Conservation (phyloP, 2,113 vertebrate genomes). For the Corythoichthys intestinalis region DNA sequence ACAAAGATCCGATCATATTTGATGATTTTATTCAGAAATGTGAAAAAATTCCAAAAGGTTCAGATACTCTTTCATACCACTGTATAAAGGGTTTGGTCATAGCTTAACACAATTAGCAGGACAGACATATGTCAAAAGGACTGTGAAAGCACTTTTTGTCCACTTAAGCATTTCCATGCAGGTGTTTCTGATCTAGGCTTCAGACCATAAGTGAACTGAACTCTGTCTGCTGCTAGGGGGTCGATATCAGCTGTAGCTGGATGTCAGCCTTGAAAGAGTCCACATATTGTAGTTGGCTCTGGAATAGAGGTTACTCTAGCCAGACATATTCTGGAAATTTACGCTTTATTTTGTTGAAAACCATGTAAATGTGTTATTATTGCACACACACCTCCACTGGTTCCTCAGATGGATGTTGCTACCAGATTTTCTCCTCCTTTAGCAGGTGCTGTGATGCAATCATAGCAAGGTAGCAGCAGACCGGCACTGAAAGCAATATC, state of each 20-base stretch:
- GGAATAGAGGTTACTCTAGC: not conserved
- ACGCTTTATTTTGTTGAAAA: not conserved
- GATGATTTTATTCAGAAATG: too few relatives aligned
- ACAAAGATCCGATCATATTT: too few relatives aligned
- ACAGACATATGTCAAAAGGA: too few relatives aligned
- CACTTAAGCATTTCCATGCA: not conserved
- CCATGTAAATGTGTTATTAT: not conserved
- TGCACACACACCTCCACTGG: not conserved
- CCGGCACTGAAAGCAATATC: not conserved
- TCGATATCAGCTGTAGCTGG: too few relatives aligned
- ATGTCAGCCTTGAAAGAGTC: too few relatives aligned
- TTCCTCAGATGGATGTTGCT: not conserved
- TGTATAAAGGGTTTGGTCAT: not conserved
- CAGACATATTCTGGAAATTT: not conserved
- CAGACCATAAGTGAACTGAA: too few relatives aligned
- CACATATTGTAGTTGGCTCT: not conserved
- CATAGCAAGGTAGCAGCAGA: not conserved
- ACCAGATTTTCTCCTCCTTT: not conserved
- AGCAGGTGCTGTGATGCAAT: not conserved
- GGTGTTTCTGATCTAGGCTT: too few relatives aligned
- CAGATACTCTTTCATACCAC: too few relatives aligned
- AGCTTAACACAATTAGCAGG: not conserved
- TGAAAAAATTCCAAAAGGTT: too few relatives aligned
- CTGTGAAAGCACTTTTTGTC: not conserved
- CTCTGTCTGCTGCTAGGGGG: too few relatives aligned